Base-by-base conservation (phyloP, 2,888 invertebrate genomes). In the Synanthedon myopaeformis region DNA sequence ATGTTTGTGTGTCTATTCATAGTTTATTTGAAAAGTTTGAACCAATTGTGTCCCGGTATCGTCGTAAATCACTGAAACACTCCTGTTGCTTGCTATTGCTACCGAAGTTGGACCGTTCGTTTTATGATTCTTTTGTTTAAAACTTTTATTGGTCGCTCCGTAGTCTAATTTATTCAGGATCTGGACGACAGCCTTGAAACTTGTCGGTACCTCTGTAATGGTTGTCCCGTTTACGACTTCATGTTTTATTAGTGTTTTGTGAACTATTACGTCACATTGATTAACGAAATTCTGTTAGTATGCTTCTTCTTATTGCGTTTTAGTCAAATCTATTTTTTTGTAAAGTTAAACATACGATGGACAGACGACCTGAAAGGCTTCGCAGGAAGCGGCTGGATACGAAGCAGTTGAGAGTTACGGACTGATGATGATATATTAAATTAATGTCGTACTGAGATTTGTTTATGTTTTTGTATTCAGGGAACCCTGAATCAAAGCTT, bases 41-140 rank as follows among this genome's bases (percentile, higher is more conserved):
- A 66, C 70, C 77, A 74, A 81, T 83, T 81, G 79, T 75, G 79
- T 81, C 77, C 79, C 74, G 72, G 64, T 74, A 72, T 69, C 58
- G 63, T 75, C 77, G 79, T 87, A 85, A 87, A 85, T 86, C 83
- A 85, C 79, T 74, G 72, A 68, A 72, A 76, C 72, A 74, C 75
- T 78, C 72, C 75, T 82, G 81, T 81, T 82, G 81, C 80, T 79
- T 72, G 78, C 84, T 80, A 76, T 82, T 72, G 78, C 84, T 80
- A 76, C 82, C 75, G 72, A 80, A 80, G 70, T 79, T 75, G 62
- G 73, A 64, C 71, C 75, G 75, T 80, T 79, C 76, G 70, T 82
- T 86, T 85, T 87, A 87, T 83, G 84, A 83, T 83, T 82, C 85
- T 85, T 85, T 86, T 87, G 86, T 86, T 85, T 83, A 78, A 84